Base-by-base conservation (phyloP, 2,797 vertebrate genomes). In the Echiichthys vipera region DNA sequence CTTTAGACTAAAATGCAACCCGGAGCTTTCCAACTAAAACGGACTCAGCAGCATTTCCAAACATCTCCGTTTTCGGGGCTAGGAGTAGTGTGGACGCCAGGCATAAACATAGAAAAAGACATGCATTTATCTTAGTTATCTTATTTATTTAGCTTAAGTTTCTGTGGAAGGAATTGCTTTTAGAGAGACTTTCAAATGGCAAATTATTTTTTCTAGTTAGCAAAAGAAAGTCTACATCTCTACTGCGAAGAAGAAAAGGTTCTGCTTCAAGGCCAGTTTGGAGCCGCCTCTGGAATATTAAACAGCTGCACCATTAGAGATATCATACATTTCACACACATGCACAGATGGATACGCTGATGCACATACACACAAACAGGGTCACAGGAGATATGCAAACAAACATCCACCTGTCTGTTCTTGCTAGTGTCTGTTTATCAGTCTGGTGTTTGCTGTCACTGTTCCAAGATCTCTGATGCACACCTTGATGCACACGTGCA, bases 341-440 rank as follows among this genome's bases (percentile, higher is more conserved):
- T 45, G 36, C 32, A 69, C 71, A 64, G 65, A 82, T n/a, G 61
- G 71, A 77, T 58, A 50, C 49, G 51, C 30, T 14, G 7, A 40
- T 36, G 42, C 47, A 76, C 55, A n/a, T n/a, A 71, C 62, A 71
- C 51, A 64, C 12, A 71, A 32, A 75, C 51, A 80, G 37, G 62
- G 72, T 65, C 85, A 76, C 85, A 30, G 58, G 84, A 80, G 85
- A 84, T 82, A 84, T 68, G 71, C 84, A 90, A 90, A 93, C 87
- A 89, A 90, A 89, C 77, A 89, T 87, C 83, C 89, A 88, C 86
- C 83, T 88, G 91, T 90, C 88, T 83, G 78, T 88, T 93, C 90
- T 91, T 89, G 91, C 91, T 93, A 59, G 69, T 83, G 84, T 90
- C 90, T 89, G 83, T 90, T 92, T 91, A 90, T 86, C 77, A 81